phyloP scores from a whole-genome alignment of 2,888 invertebrate species.

The Dichetophora obliterata region DNA sequence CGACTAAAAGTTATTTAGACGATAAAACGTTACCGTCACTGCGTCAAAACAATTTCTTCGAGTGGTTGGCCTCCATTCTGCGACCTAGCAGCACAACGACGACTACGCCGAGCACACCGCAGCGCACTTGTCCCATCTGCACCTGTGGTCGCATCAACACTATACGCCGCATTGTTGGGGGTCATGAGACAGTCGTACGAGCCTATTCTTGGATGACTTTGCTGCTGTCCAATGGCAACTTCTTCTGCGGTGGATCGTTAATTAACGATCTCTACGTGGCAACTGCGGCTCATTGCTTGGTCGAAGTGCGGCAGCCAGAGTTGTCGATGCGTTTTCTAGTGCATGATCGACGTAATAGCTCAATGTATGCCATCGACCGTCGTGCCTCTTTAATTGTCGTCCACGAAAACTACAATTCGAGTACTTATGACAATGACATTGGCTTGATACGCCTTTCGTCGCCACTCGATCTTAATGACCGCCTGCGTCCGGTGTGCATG shows the following conservation, averaged over 20 bases:
- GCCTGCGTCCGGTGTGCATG: conserved; percentile 83
- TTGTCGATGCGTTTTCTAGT: conserved; percentile 79
- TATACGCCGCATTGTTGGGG: conserved; percentile 81
- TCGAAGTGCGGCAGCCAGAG: conserved; percentile 73
- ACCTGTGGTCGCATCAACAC: conserved; percentile 80
- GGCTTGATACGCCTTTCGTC: conserved; percentile 79
- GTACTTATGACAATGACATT: conserved; percentile 86
- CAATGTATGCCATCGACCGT: conserved; percentile 61
- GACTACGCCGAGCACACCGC: conserved; percentile 43
- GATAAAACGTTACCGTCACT: conserved; percentile 16
- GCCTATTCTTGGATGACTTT: conserved; percentile 80
- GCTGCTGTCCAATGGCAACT: conserved; percentile 71
- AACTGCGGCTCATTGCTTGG: conserved; percentile 83
- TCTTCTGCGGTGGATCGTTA: conserved; percentile 83
- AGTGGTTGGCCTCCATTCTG: conserved; percentile 60
- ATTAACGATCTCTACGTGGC: conserved; percentile 81
- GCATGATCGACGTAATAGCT: conserved; percentile 76
- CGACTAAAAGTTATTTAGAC: background rate
- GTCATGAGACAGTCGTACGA: conserved; percentile 80
- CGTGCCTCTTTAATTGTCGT: conserved; percentile 71
- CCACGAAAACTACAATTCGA: conserved; percentile 78
- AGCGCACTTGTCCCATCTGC: conserved; percentile 59
- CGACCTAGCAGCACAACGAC: conserved; percentile 43
- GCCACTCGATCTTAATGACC: conserved; percentile 72
- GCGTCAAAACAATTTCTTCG: conserved; percentile 58